These are phyloP conservation scores for Caenorhabditis sp. DNA, from an alignment of 2,888 invertebrate species.

Conservation along the genomic window DNA sequence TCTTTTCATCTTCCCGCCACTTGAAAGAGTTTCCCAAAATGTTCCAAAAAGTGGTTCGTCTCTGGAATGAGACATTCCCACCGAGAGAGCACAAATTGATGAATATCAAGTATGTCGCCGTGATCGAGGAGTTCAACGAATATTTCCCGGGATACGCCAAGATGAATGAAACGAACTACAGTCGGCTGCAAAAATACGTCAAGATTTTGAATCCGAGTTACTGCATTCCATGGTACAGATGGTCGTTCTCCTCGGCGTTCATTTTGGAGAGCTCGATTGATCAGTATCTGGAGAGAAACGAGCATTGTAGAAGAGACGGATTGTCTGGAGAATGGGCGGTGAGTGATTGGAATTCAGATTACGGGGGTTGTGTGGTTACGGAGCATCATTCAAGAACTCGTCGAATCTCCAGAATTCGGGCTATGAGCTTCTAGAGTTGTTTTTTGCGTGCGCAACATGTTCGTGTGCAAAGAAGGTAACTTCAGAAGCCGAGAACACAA, in stretches of 20 bases:
- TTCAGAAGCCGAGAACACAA: no score
- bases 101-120: slow-evolving; percentile 40
- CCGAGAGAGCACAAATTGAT: slow-evolving; percentile 23
- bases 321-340: slow-evolving; percentile 55
- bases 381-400: no score
- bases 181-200: slow-evolving; percentile 19
- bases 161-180: slow-evolving; percentile 32
- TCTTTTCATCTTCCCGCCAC: background rate
- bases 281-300: slow-evolving; percentile 32
- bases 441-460: no score
- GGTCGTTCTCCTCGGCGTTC: slow-evolving; percentile 32
- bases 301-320: slow-evolving; percentile 1
- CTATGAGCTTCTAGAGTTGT: no score
- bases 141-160: slow-evolving; percentile 54
- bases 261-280: slow-evolving; percentile 48
- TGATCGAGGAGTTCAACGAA: slow-evolving; percentile 54
- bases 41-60: slow-evolving; percentile 21
- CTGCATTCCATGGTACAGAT: background rate
- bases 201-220: slow-evolving; percentile 8
- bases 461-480: no score
- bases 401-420: no score
- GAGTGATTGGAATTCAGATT: slow-evolving; percentile 1
- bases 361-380: background rate
- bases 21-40: slow-evolving; percentile 18
- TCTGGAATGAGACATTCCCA: slow-evolving; percentile 49